Conservation (phyloP, 2,113 vertebrate genomes). For the Dicrurus megarhynchus region DNA sequence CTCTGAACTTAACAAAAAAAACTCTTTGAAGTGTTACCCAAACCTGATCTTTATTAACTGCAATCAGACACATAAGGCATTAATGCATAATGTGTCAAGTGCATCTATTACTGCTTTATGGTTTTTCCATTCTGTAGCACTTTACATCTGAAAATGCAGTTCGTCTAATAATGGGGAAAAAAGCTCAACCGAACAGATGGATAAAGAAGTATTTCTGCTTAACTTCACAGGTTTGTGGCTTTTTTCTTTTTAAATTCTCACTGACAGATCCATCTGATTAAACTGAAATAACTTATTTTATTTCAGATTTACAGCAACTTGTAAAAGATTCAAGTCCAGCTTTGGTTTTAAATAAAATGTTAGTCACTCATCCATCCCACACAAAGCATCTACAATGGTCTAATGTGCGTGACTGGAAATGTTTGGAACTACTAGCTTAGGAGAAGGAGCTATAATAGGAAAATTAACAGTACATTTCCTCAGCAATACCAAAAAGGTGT, state of each 20-base stretch:
- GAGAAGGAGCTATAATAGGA: not conserved
- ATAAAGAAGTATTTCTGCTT: slow-evolving; percentile 1
- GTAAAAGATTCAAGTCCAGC: not conserved
- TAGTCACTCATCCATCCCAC: not conserved
- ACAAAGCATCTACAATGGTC: not conserved
- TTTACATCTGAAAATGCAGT: not conserved
- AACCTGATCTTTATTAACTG: not conserved
- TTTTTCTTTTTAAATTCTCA: not conserved
- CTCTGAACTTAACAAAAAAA: not conserved
- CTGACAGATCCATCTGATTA: not conserved
- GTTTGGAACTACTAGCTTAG: not conserved
- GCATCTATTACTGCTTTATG: not conserved
- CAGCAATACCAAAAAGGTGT: not conserved
- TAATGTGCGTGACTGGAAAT: not conserved
- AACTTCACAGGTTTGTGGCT: not conserved
- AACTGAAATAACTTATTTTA: not conserved
- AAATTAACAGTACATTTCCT: not conserved
- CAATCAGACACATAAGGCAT: not conserved
- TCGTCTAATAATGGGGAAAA: not conserved
- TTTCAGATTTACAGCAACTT: not conserved
- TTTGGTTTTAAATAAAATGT: not conserved
- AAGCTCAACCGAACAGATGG: not conserved
- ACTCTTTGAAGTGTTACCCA: not conserved
- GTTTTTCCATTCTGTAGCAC: not conserved
- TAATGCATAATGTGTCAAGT: not conserved